These are phyloP conservation scores for Mallotus villosus DNA, from an alignment of 2,797 vertebrate species.

Conservation along the genomic window DNA sequence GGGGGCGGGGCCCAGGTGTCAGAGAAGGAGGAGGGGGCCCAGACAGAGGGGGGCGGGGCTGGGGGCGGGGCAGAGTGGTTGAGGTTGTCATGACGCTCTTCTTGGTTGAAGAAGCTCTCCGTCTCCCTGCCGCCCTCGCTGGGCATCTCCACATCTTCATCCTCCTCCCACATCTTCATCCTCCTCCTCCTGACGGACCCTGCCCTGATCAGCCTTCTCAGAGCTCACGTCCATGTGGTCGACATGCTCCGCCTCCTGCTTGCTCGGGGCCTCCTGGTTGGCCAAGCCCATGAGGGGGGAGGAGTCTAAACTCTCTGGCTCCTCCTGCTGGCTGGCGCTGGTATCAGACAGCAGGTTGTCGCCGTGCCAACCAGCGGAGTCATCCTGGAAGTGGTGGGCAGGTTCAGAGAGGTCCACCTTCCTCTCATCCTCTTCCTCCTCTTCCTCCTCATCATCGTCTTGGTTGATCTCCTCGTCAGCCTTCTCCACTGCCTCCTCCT, in stretches of 20 bases:
- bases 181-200: slow-evolving; percentile 40
- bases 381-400: slow-evolving; percentile 59
- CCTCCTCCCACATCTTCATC: slow-evolving; percentile 56
- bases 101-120: slow-evolving; percentile 67
- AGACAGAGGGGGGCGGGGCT: slow-evolving; percentile 53
- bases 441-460: slow-evolving; percentile 72
- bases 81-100: slow-evolving; percentile 67
- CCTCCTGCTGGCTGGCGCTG: slow-evolving; percentile 67
- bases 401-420: slow-evolving; percentile 64
- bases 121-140: slow-evolving; percentile 58
- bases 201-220: slow-evolving; percentile 60
- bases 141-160: slow-evolving; percentile 75
- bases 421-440: slow-evolving; percentile 39
- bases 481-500: slow-evolving; percentile 77
- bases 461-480: slow-evolving; percentile 81
- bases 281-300: slow-evolving; percentile 68
- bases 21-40: slow-evolving; percentile 69
- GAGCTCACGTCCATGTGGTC: slow-evolving; percentile 71
- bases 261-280: slow-evolving; percentile 73
- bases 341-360: slow-evolving; percentile 67
- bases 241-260: slow-evolving; percentile 70
- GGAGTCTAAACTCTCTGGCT: slow-evolving; percentile 54
- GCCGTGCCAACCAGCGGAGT: slow-evolving; percentile 56
- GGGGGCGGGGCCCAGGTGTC: slow-evolving; percentile 71
- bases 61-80: slow-evolving; percentile 52